Conservation (phyloP, 2,888 invertebrate species). For the Dicyrtomina minuta region DNA sequence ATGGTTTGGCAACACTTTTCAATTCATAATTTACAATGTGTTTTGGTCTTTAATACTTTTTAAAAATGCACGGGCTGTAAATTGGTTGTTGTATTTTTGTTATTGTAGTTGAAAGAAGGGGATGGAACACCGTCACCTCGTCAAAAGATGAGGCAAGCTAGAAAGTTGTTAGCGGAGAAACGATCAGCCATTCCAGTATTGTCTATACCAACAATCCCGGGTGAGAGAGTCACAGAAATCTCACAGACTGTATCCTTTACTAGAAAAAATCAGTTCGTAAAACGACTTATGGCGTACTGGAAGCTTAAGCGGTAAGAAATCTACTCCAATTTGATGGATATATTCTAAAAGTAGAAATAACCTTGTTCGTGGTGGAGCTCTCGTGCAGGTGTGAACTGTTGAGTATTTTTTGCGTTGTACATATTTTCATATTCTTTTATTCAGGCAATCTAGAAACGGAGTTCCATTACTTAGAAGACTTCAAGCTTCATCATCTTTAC, state of each 20-base stretch:
- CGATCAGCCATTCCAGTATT: constrained; percentile 87
- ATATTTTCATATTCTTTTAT: no score
- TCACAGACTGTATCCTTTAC: constrained; percentile 71
- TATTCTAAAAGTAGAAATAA: no score
- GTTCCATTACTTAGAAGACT: no score
- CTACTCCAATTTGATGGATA: no score
- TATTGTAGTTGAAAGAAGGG: constrained; percentile 9
- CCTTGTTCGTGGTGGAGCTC: no score
- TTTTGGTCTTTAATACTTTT: constrained; percentile 33
- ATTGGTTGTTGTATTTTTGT: no score
- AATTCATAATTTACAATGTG: no score
- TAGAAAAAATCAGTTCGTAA: constrained; percentile 81
- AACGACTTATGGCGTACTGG: constrained; percentile 92
- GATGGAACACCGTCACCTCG: constrained; percentile 56
- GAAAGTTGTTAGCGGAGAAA: constrained; percentile 83
- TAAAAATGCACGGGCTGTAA: no score
- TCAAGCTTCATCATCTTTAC: no score
- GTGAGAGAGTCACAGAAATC: constrained; percentile 83
- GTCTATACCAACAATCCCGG: constrained; percentile 88
- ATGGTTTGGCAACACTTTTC: no score
- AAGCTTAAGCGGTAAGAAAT: constrained; percentile 73
- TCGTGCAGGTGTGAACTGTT: no score
- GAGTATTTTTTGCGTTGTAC: neutral
- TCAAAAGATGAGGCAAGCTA: constrained; percentile 82
- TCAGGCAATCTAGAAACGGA: no score